Evolutionary conservation across 2,113 vertebrate species (phyloP).

Genomic region (Sturnira hondurensis): DNA sequence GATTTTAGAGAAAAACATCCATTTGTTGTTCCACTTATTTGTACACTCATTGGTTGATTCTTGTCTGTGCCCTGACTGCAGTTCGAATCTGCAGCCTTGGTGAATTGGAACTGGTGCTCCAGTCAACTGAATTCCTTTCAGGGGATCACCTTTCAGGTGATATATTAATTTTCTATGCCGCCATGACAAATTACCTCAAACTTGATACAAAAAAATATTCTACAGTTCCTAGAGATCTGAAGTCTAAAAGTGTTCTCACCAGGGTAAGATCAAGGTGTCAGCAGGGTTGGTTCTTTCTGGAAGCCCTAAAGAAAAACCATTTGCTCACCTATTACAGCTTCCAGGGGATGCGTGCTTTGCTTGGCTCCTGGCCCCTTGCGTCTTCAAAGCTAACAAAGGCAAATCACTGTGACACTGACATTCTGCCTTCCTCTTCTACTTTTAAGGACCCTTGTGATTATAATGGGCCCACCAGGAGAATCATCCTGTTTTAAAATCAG

Average conservation of each 20-base stretch:
- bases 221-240: not conserved
- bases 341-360: not conserved
- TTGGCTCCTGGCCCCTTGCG: not conserved
- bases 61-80: too few relatives aligned
- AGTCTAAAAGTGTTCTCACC: not conserved
- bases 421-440: conserved; percentile 14
- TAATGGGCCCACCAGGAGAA: not conserved
- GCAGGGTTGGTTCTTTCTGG: not conserved
- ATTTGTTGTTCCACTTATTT: too few relatives aligned
- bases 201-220: not conserved
- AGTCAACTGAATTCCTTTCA: not conserved
- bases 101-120: too few relatives aligned
- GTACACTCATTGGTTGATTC: too few relatives aligned
- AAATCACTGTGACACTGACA: not conserved
- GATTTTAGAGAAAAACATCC: too few relatives aligned
- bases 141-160: not conserved
- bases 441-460: not conserved
- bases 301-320: not conserved
- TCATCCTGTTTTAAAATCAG: not conserved
- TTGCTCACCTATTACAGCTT: not conserved
- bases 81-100: too few relatives aligned
- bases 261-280: not conserved
- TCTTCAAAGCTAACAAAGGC: not conserved
- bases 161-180: not conserved
- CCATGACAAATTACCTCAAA: conserved; percentile 15